Evolutionary conservation across 2,888 invertebrate species (phyloP), one percentile per base, ranked within the genome.

Genomic region (Drosophila bunnanda): DNA sequence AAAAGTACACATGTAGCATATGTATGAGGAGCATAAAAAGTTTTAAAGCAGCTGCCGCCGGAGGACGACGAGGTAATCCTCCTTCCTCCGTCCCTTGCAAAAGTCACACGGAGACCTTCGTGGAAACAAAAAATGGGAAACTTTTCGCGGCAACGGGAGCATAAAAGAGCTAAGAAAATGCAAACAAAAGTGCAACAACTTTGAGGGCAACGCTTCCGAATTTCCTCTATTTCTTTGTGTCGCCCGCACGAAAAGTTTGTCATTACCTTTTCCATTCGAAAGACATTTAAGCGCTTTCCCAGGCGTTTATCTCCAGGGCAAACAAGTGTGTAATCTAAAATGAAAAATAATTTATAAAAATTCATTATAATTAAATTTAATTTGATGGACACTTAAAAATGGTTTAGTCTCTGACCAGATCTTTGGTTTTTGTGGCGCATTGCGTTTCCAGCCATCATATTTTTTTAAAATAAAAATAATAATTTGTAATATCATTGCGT

Each of bases 141-240:
- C 78, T 80, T 83, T 82, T 74, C 71, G 72, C 59, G 78, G 68
- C 72, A 76, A 79, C 72, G 71, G 57, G 50, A 76, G 64, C 82
- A 78, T 68, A 71, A 75, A 76, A 85, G 76, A 85, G 76, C 73
- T 77, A 85, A 76, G 76, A 71, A 82, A 88, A 76, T 85, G 85
- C 71, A 71, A 82, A 85, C 86, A 82, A 83, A 85, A 83, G 88
- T 82, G 83, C 80, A 82, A 75, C 80, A 86, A 85, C 86, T 88
- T 87, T 84, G 43, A 46, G 39, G 66, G 22, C 59, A 59, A 59
- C 13, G 54, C 15, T 60, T 70, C 38, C 41, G 59, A 65, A 66
- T 70, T 68, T 70, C 58, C 62, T 50, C 56, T 58, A 60, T 56
- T 52, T 34, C 50, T 57, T 59, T 54, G 28, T 30, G n/a, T 17